Conservation (phyloP, 2,797 vertebrate species). For the Balearica regulorum region DNA sequence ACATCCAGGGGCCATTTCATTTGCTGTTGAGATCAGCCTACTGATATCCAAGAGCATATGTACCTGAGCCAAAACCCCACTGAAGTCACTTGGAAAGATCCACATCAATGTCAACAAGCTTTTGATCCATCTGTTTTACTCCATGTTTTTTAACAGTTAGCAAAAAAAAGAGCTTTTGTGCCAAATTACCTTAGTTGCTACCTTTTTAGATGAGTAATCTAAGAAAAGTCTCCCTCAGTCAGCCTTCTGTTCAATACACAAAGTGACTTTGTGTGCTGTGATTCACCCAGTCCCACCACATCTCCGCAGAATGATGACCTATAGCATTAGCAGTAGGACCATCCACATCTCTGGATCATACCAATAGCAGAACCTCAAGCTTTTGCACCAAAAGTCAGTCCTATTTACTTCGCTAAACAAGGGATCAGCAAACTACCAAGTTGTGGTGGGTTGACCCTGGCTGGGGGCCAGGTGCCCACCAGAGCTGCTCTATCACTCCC, state of each 20-base stretch:
- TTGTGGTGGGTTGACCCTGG: too few species aligned
- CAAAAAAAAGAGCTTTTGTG: background rate
- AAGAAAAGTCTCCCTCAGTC: background rate
- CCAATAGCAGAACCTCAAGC: background rate
- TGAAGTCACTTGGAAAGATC: background rate
- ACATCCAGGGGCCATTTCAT: constrained; percentile 62
- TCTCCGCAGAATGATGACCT: background rate
- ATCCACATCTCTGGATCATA: background rate
- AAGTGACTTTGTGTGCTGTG: background rate
- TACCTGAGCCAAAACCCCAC: constrained; percentile 35
- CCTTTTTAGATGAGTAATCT: background rate
- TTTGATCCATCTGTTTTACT: constrained; percentile 30
- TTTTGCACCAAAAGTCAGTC: background rate
- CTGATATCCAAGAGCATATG: background rate
- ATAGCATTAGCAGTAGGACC: background rate
- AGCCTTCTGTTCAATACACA: background rate
- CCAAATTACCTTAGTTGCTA: background rate
- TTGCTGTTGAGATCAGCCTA: constrained; percentile 47
- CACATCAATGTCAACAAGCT: constrained; percentile 20
- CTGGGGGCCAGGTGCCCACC: too few species aligned
- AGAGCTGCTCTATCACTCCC: too few species aligned
- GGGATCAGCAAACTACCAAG: background rate
- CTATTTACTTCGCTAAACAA: background rate
- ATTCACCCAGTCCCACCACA: background rate
- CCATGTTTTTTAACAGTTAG: background rate